A percentile compares a stretch with the other conserved stretches of the same genome.
Evolutionary conservation across 2,888 invertebrate species (phyloP).

Genomic region (Protonemura montana): DNA sequence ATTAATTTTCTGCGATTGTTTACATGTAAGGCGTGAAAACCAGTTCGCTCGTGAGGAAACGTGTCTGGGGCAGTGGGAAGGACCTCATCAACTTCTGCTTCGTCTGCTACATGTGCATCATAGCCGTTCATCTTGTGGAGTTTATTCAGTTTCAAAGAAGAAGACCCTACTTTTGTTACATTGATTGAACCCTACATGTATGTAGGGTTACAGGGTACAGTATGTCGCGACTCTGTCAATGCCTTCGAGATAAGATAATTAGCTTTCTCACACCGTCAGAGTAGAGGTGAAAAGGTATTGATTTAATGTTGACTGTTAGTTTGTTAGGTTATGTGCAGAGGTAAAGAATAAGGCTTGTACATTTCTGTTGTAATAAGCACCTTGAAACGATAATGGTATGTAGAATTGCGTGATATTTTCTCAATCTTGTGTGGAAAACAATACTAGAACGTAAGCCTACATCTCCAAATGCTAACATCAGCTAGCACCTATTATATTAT

Average conservation of each 20-base stretch:
- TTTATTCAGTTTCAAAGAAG: background rate
- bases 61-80: background rate
- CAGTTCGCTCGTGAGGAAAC: background rate
- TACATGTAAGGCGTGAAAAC: background rate
- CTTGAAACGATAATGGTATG: conserved; percentile 36
- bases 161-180: conserved; percentile 24
- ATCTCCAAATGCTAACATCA: conserved; percentile 24
- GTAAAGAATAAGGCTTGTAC: background rate
- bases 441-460: conserved; percentile 37
- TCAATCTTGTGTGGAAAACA: conserved; percentile 36
- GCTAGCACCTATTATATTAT: conserved; percentile 33
- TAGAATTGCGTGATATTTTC: conserved; percentile 34
- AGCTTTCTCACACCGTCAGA: background rate
- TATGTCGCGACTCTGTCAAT: background rate
- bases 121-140: background rate
- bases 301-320: conserved; percentile 8
- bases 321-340: background rate
- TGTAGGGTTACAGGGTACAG: background rate
- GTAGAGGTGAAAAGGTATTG: background rate
- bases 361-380: conserved; percentile 28
- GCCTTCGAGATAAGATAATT: background rate
- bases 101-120: background rate
- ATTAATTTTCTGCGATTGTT: too few species aligned
- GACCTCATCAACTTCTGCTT: background rate
- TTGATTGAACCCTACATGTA: background rate